Evolutionary conservation across 2,797 vertebrate species (phyloP), one percentile per base, ranked within the genome.

Genomic region (Pogoniulus pusillus): DNA sequence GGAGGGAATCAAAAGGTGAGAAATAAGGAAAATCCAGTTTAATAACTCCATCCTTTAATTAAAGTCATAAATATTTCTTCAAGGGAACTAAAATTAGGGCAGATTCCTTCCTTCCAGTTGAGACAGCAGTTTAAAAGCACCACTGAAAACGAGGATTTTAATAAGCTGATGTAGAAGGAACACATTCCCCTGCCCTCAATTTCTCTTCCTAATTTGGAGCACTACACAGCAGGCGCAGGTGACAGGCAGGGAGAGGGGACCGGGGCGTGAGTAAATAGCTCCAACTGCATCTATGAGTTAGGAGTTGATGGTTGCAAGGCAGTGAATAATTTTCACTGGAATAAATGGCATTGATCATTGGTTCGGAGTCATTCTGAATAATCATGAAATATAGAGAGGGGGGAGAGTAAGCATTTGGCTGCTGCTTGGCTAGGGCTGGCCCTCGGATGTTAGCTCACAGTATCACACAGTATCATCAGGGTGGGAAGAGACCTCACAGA

Each of bases 331-430:
- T 93, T 85, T 93, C 70, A 66, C n/a, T 66, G 35, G 54, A 89
- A 91, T 85, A 93, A 87, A 91, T 75, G 70, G 5, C 73, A 96
- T 83, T 85, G 87, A 89, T 92, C 92, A 95, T 89, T 89, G 82
- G 54, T 53, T 89, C 73, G n/a, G 55, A 89, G 83, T 87, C 78
- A 78, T 88, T 88, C 73, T 32, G 17, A 83, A 27, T 89, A 93
- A 95, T 85, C 85, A 45, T 30, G 60, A 89, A 90, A 78, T 83
- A 91, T 16, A 91, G 43, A 65, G 22, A 82, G 47, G 77, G 54
- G 71, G 43, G 18, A 87, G 5, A 72, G 51, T 16, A 71, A 72
- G 16, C 1, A 2, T 77, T 90, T 90, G 82, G 30, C 17, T 85
- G 13, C 35, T 86, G 32, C 30, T 87, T 91, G 91, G 77, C 82